These are phyloP conservation scores for Tonatia bakeri DNA, from an alignment of 2,113 vertebrate genomes.

Conservation along the genomic window DNA sequence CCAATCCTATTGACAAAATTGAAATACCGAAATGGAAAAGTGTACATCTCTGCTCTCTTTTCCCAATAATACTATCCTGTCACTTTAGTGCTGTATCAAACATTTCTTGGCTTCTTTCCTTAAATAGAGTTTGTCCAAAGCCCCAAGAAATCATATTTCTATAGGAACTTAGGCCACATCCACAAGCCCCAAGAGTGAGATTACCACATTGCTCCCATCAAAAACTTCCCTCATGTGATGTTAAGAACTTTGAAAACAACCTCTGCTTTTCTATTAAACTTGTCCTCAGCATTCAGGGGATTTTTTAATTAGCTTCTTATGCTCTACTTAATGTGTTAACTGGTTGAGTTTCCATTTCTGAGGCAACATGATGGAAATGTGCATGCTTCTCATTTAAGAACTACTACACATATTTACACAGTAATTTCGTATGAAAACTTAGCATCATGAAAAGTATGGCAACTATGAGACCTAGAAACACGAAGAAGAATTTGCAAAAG, in stretches of 20 bases:
- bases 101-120: conserved; percentile 25
- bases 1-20: conserved; percentile 65
- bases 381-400: background rate
- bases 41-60: background rate
- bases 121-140: conserved; percentile 43
- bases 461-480: conserved; percentile 54
- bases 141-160: conserved; percentile 50
- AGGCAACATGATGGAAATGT: conserved; percentile 24
- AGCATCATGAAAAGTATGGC: background rate
- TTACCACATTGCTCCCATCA: background rate
- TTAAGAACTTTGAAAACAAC: conserved; percentile 30
- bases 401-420: background rate
- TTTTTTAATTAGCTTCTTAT: conserved; percentile 49
- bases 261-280: background rate
- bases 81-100: conserved; percentile 32
- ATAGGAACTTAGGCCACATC: background rate
- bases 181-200: background rate
- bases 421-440: background rate
- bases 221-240: background rate
- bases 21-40: conserved; percentile 53
- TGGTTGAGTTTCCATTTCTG: conserved; percentile 33
- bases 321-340: background rate
- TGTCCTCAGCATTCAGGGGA: background rate
- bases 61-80: conserved; percentile 23
- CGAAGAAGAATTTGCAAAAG: conserved; percentile 42